A percentile compares a stretch with the other conserved stretches of the same genome.
phyloP scores from a whole-genome alignment of 2,797 vertebrate genomes.

The Pampus argenteus region DNA sequence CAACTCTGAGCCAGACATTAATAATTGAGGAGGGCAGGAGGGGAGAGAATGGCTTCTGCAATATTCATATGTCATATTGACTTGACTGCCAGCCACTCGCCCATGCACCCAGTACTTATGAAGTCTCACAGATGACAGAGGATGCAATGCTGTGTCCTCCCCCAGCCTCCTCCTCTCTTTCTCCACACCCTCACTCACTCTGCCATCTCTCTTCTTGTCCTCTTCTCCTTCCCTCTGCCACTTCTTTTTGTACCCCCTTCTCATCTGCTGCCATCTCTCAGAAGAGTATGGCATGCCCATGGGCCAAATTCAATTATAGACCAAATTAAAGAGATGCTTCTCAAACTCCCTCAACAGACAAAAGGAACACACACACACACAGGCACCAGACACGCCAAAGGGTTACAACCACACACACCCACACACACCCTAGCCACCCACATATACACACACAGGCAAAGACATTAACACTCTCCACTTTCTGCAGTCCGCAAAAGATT shows the following conservation, averaged over 20 bases:
- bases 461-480: constrained; percentile 8
- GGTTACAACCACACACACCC: constrained; percentile 24
- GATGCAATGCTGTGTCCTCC: constrained; percentile 60
- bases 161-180: constrained; percentile 27
- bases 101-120: constrained; percentile 70
- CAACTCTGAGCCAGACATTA: constrained; percentile 85
- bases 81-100: constrained; percentile 83
- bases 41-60: constrained; percentile 86
- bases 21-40: constrained; percentile 91
- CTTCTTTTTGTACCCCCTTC: constrained; percentile 56
- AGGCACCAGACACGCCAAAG: constrained; percentile 27
- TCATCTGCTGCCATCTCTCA: constrained; percentile 71
- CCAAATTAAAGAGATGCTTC: constrained; percentile 77
- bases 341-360: constrained; percentile 64
- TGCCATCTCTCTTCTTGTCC: constrained; percentile 37
- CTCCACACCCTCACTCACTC: constrained; percentile 21
- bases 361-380: constrained; percentile 53
- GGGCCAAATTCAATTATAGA: constrained; percentile 81
- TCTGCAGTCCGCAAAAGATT: constrained; percentile 25
- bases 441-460: constrained; percentile 11
- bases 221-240: constrained; percentile 36
- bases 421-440: constrained; percentile 7
- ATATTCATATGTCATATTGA: constrained; percentile 89
- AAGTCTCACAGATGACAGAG: constrained; percentile 78
- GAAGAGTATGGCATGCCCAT: constrained; percentile 67